A percentile compares a stretch with the other conserved stretches of the same genome.
Conservation (phyloP, 2,888 invertebrate species). For the Rhagonycha lutea region DNA sequence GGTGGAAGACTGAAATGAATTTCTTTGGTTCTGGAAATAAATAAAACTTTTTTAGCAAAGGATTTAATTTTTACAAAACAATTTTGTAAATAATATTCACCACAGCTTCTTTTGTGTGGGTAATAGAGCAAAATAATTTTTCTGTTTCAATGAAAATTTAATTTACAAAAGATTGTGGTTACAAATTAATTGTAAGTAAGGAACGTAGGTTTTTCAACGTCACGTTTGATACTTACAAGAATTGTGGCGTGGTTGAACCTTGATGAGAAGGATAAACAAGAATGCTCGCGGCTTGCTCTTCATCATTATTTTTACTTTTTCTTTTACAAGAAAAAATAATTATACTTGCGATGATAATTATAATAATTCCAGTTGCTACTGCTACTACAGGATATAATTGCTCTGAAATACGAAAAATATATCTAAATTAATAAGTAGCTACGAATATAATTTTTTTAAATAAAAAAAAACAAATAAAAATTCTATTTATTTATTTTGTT, state of each 20-base stretch:
- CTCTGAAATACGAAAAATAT: slow-evolving; percentile 39
- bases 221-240: slow-evolving; percentile 61
- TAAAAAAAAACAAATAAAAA: neutral
- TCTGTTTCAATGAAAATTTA: neutral
- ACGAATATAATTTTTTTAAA: neutral
- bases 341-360: slow-evolving; percentile 34
- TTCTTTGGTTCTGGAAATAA: slow-evolving; percentile 50
- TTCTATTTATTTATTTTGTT: neutral
- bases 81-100: neutral
- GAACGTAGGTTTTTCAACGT: neutral
- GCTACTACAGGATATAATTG: slow-evolving; percentile 44
- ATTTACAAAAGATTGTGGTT: neutral
- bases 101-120: neutral
- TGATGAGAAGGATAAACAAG: slow-evolving; percentile 68
- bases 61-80: neutral
- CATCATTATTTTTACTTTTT: slow-evolving; percentile 53
- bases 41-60: neutral
- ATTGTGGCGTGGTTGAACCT: slow-evolving; percentile 62
- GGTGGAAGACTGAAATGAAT: slow-evolving; percentile 55
- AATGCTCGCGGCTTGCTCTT: slow-evolving; percentile 62
- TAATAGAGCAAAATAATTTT: neutral
- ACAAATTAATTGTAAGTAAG: neutral
- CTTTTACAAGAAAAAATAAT: slow-evolving; percentile 45
- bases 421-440: neutral
- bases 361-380: slow-evolving; percentile 36